Conservation (phyloP, 2,888 invertebrate genomes). For the Epinotia demarniana region DNA sequence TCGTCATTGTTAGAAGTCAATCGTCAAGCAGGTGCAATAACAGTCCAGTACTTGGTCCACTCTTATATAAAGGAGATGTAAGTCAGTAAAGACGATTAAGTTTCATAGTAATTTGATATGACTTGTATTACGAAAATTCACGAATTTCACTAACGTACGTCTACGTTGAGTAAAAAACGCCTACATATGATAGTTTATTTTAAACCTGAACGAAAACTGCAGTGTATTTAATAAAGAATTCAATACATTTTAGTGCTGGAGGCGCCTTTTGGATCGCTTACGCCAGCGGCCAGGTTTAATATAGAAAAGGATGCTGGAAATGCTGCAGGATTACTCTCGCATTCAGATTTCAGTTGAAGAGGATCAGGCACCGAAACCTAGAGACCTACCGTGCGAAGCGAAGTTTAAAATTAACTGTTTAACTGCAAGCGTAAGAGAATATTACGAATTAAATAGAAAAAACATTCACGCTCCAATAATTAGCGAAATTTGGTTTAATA, state of each 20-base stretch:
- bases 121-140: too few species aligned
- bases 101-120: too few species aligned
- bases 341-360: slow-evolving; percentile 19
- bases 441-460: too few species aligned
- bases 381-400: not conserved
- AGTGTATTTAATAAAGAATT: slow-evolving; percentile 4
- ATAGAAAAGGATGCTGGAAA: slow-evolving; percentile 5
- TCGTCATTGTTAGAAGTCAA: too few species aligned
- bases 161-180: too few species aligned
- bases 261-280: not conserved
- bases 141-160: too few species aligned
- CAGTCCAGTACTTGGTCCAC: too few species aligned
- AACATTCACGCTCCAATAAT: too few species aligned
- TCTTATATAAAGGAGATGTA: too few species aligned
- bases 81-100: too few species aligned
- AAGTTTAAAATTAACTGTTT: not conserved
- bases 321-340: slow-evolving; percentile 9
- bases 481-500: too few species aligned
- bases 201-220: not conserved
- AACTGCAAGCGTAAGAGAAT: not conserved
- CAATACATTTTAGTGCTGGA: slow-evolving; percentile 6
- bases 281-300: slow-evolving; percentile 10
- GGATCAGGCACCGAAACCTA: slow-evolving; percentile 7
- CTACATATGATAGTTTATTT: not conserved
- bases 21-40: too few species aligned